A percentile compares a stretch with the other conserved stretches of the same genome.
Evolutionary conservation across 2,888 invertebrate genomes (phyloP).

Genomic region (Lordiphosa fenestrarum): DNA sequence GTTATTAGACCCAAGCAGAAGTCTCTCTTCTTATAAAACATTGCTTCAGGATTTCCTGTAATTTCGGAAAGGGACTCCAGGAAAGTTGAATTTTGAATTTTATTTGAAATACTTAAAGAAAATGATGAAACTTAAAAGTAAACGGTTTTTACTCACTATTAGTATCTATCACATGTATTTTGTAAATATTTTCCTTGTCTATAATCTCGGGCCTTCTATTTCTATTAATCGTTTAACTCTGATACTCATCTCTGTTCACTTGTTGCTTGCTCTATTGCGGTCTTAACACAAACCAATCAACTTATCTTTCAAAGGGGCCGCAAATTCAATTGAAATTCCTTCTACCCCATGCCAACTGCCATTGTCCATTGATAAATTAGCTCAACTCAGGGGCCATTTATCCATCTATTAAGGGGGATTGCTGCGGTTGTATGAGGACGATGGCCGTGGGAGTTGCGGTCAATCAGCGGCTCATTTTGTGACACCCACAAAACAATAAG

Average conservation of each 20-base stretch:
- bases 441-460: constrained; percentile 13
- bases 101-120: too few species aligned
- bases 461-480: constrained; percentile 31
- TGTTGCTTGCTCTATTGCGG: neutral
- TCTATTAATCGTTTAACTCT: neutral
- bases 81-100: too few species aligned
- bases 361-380: constrained; percentile 27
- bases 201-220: too few species aligned
- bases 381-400: constrained; percentile 11
- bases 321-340: constrained; percentile 1
- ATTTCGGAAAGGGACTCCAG: too few species aligned
- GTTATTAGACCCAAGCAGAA: too few species aligned
- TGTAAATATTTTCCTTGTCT: too few species aligned
- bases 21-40: too few species aligned
- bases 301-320: neutral
- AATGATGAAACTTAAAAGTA: too few species aligned
- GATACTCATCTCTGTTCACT: neutral
- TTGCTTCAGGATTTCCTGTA: too few species aligned
- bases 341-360: neutral
- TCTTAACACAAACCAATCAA: neutral
- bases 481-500: constrained; percentile 23
- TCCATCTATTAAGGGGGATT: constrained; percentile 16
- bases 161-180: too few species aligned
- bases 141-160: too few species aligned
- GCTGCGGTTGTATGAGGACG: neutral